phyloP scores from a whole-genome alignment of 2,113 vertebrate species.

The Nothocercus nigrocapillus region DNA sequence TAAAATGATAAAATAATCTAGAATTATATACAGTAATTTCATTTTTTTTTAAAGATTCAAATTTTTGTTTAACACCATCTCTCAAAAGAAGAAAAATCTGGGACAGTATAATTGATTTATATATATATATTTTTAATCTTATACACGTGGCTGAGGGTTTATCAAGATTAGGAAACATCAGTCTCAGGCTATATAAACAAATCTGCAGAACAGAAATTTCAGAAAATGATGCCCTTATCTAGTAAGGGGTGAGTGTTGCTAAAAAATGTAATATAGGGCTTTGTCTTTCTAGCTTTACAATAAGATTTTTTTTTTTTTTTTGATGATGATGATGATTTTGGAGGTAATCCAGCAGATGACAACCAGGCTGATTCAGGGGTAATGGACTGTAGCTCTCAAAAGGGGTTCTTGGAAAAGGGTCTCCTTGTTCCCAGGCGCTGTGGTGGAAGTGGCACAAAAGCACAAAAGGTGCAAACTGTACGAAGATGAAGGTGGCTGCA shows the following conservation, averaged over 20 bases:
- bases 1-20: background rate
- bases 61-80: background rate
- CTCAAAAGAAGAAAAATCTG: background rate
- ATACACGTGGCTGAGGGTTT: background rate
- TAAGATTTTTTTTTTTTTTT: background rate
- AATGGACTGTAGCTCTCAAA: background rate
- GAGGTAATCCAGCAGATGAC: background rate
- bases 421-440: conserved; percentile 26
- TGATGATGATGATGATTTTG: background rate
- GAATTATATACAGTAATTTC: background rate
- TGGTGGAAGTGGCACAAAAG: conserved; percentile 15
- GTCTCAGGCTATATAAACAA: background rate
- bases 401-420: conserved; percentile 15
- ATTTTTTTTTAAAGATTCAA: background rate
- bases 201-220: background rate
- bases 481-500: conserved; percentile 2
- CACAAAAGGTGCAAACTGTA: background rate
- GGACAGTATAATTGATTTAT: background rate
- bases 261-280: background rate
- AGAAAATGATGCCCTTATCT: background rate
- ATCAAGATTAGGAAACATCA: background rate
- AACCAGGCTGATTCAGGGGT: background rate
- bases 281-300: background rate
- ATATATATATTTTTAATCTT: background rate
- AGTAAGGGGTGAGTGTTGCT: background rate